Evolutionary conservation across 1,140 invertebrate species (phyloP).

Genomic region (Ylistrum balloti): DNA sequence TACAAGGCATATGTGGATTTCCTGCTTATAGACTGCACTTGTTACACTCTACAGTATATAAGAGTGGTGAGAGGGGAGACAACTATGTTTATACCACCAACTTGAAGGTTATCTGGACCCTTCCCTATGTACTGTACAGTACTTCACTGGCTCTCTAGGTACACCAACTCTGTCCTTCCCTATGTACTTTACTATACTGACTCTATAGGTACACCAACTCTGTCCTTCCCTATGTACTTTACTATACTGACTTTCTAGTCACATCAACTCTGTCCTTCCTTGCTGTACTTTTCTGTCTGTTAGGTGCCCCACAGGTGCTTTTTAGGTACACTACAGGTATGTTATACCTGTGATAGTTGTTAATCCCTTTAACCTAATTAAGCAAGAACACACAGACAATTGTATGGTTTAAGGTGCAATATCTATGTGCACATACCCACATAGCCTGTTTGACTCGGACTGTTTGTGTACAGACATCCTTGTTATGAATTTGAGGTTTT

Average conservation of each 20-base stretch:
- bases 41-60: not conserved
- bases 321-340: not conserved
- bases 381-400: conserved; percentile 28
- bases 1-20: not conserved
- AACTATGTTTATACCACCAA: not conserved
- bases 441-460: not conserved
- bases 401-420: not conserved
- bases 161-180: not conserved
- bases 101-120: too few relatives aligned
- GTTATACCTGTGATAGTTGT: conserved; percentile 2
- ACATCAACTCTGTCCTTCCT: not conserved
- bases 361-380: not conserved
- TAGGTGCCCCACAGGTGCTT: not conserved
- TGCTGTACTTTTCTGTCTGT: not conserved
- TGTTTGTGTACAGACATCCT: not conserved
- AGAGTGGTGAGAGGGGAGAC: not conserved
- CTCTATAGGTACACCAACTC: not conserved
- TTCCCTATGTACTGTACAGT: too few relatives aligned
- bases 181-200: not conserved
- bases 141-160: not conserved
- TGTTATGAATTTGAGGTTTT: not conserved
- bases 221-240: not conserved
- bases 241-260: not conserved
- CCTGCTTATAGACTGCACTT: not conserved
- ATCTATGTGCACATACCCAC: not conserved